Conservation (phyloP, 2,888 invertebrate species). For the Morpho achilles region DNA sequence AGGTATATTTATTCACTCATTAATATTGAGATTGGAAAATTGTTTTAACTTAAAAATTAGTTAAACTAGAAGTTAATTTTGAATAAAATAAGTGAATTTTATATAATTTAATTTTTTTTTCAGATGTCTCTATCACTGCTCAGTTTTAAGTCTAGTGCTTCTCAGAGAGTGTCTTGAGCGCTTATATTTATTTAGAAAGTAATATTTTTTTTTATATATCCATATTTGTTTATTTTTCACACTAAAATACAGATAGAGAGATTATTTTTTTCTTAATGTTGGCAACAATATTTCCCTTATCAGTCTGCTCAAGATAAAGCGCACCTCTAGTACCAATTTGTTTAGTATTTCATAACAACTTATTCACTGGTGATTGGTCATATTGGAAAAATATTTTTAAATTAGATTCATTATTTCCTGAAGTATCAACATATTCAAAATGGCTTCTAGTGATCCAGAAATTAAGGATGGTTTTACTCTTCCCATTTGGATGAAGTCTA, state of each 20-base stretch:
- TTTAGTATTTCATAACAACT: slow-evolving; percentile 42
- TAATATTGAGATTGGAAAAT: no score
- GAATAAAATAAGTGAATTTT: no score
- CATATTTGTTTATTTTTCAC: not conserved
- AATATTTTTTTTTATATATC: slow-evolving; percentile 2
- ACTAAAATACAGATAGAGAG: not conserved
- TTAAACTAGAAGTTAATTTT: no score
- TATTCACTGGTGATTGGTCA: slow-evolving; percentile 38
- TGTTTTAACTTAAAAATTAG: no score
- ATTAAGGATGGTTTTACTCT: slow-evolving; percentile 81
- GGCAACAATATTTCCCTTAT: slow-evolving; percentile 61
- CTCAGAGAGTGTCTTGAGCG: slow-evolving; percentile 63
- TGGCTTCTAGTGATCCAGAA: slow-evolving; percentile 78
- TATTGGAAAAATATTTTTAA: slow-evolving; percentile 5
- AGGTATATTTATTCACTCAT: no score
- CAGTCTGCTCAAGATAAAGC: slow-evolving; percentile 70
- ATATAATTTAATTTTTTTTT: slow-evolving; percentile 39
- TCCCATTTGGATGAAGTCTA: slow-evolving; percentile 87
- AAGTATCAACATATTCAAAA: slow-evolving; percentile 28
- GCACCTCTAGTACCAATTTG: slow-evolving; percentile 30
- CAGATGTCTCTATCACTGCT: slow-evolving; percentile 60
- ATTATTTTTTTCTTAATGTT: slow-evolving; percentile 35
- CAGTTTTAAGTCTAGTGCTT: slow-evolving; percentile 53
- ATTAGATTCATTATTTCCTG: not conserved
- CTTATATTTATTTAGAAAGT: slow-evolving; percentile 26